phyloP scores from a whole-genome alignment of 2,113 vertebrate genomes.

The Candoia aspera region DNA sequence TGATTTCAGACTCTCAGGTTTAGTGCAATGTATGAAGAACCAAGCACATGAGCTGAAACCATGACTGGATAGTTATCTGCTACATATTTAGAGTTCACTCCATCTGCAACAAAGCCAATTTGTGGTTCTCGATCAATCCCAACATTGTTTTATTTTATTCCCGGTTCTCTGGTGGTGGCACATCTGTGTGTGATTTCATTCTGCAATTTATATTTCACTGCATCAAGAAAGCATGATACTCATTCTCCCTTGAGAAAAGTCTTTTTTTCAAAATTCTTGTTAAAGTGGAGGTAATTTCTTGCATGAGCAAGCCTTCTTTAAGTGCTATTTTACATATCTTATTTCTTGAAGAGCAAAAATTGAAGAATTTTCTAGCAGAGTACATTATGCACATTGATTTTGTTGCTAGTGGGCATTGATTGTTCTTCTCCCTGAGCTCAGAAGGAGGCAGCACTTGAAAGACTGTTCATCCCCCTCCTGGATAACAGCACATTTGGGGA shows the following conservation, averaged over 20 bases:
- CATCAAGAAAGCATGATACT: conserved; percentile 52
- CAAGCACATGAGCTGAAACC: neutral
- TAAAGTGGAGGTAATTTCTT: conserved; percentile 76
- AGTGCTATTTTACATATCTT: conserved; percentile 70
- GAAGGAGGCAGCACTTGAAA: conserved; percentile 31
- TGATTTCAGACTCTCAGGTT: neutral
- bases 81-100: conserved; percentile 16
- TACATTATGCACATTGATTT: conserved; percentile 62
- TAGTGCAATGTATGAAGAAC: neutral
- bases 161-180: conserved; percentile 44
- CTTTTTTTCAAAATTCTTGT: conserved; percentile 72
- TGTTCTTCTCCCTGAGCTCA: conserved; percentile 52
- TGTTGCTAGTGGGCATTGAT: conserved; percentile 55
- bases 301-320: conserved; percentile 74
- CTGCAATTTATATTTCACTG: conserved; percentile 32
- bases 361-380: conserved; percentile 58
- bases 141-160: conserved; percentile 38
- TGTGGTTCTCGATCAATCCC: conserved; percentile 20
- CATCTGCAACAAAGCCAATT: neutral
- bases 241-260: conserved; percentile 50
- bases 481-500: conserved; percentile 29
- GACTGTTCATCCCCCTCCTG: neutral
- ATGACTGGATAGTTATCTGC: neutral
- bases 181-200: conserved; percentile 22
- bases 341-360: conserved; percentile 60